phyloP scores from a whole-genome alignment of 2,888 invertebrate species.

The Caenorhabditis wallacei region DNA sequence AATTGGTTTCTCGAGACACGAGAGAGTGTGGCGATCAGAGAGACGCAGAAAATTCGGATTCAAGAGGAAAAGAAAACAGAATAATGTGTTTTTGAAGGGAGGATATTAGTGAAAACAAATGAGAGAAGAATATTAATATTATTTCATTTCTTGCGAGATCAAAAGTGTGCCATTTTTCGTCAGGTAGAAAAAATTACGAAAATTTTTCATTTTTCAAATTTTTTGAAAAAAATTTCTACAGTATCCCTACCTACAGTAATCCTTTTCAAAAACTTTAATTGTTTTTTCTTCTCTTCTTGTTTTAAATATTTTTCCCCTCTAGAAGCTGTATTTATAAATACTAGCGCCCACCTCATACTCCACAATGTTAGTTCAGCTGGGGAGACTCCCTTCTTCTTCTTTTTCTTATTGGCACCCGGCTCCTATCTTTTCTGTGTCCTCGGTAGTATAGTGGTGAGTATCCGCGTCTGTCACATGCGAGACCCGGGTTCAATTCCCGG shows the following conservation, averaged over 20 bases:
- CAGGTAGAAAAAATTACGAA: not conserved
- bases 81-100: conserved; percentile 38
- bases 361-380: too few relatives aligned
- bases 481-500: conserved; percentile 71
- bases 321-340: too few relatives aligned
- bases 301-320: too few relatives aligned
- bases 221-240: too few relatives aligned
- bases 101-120: too few relatives aligned
- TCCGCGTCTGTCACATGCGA: conserved; percentile 74
- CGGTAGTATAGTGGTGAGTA: conserved; percentile 67
- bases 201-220: not conserved
- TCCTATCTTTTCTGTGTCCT: not conserved
- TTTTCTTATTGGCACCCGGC: conserved; percentile 3
- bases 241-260: too few relatives aligned
- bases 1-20: conserved; percentile 28
- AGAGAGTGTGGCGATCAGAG: conserved; percentile 21
- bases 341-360: too few relatives aligned
- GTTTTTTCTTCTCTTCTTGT: too few relatives aligned
- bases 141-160: too few relatives aligned
- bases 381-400: not conserved
- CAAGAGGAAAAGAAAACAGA: conserved; percentile 24
- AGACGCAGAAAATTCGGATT: conserved; percentile 21
- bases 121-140: not conserved
- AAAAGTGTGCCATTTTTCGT: too few relatives aligned
- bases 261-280: too few relatives aligned